Conservation (phyloP, 2,888 invertebrate species). For the Coremacera marginata region DNA sequence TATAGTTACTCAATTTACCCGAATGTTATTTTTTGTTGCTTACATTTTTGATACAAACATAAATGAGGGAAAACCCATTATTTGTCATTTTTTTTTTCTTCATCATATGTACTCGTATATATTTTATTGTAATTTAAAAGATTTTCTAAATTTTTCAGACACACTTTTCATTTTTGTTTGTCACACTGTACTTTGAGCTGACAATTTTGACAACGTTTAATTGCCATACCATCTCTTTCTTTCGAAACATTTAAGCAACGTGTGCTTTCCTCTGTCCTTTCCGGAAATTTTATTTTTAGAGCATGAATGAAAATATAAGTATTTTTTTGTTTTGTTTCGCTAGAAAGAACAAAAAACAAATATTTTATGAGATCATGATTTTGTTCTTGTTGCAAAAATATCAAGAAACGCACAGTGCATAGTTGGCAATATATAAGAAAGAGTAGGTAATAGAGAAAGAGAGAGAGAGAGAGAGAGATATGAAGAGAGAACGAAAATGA, state of each 20-base stretch:
- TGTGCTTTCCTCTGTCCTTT: neutral
- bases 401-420: neutral
- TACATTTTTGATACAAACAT: too few relatives aligned
- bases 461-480: neutral
- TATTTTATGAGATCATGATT: neutral
- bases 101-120: too few relatives aligned
- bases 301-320: neutral
- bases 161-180: neutral
- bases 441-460: neutral
- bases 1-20: too few relatives aligned
- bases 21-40: too few relatives aligned
- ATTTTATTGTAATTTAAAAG: too few relatives aligned
- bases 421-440: neutral
- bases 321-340: neutral
- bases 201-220: conserved; percentile 9
- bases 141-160: neutral
- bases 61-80: too few relatives aligned
- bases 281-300: neutral
- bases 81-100: too few relatives aligned
- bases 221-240: conserved; percentile 3
- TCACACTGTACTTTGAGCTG: neutral
- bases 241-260: too few relatives aligned
- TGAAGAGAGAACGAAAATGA: neutral
- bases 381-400: neutral
- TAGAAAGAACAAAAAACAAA: neutral